Conservation (phyloP, 2,888 invertebrate species). For the Dolichopus griseipennis region DNA sequence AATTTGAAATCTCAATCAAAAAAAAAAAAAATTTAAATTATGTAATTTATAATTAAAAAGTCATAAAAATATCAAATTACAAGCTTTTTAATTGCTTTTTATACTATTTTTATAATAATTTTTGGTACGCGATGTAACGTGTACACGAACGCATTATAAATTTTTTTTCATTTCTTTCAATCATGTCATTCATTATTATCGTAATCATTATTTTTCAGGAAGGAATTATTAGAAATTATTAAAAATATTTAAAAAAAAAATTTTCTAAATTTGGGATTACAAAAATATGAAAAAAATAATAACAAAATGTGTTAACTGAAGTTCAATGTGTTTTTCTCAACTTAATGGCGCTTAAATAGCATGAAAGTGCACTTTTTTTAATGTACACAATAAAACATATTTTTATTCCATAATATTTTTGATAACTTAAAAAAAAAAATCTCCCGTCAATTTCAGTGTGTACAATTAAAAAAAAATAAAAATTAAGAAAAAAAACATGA, state of each 20-base stretch:
- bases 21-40: not conserved
- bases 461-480: no score
- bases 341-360: slow-evolving; percentile 1
- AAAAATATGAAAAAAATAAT: no score
- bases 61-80: slow-evolving; percentile 1
- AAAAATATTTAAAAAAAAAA: no score
- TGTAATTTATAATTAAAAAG: not conserved
- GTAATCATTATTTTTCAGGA: not conserved
- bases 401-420: no score
- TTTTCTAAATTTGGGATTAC: no score
- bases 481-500: no score
- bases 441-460: no score
- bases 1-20: not conserved
- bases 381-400: no score
- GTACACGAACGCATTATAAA: no score
- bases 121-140: not conserved
- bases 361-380: not conserved
- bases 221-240: no score
- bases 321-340: not conserved
- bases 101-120: not conserved
- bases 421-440: no score
- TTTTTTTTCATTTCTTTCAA: not conserved
- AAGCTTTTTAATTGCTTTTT: not conserved
- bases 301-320: no score
- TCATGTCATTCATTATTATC: not conserved